These are phyloP conservation scores for Dermochelys coriacea DNA, from an alignment of 2,797 vertebrate genomes.

Conservation along the genomic window DNA sequence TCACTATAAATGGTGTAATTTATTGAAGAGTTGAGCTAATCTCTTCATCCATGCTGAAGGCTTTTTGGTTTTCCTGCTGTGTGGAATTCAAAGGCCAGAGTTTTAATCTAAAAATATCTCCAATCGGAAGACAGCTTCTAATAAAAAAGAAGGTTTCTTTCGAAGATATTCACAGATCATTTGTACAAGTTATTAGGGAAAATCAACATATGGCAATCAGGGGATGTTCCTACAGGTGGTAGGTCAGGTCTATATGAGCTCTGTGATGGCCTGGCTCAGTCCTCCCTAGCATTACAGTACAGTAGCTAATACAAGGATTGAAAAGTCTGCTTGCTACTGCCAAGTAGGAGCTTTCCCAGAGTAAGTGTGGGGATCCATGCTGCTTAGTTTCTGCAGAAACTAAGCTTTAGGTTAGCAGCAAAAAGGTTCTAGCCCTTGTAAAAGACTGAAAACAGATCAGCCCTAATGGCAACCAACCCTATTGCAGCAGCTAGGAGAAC, in stretches of 20 bases:
- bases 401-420: background rate
- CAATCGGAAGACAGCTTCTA: background rate
- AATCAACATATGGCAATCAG: background rate
- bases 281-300: background rate
- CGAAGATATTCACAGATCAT: background rate
- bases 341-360: background rate
- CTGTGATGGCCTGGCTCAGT: background rate
- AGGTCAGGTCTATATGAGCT: background rate
- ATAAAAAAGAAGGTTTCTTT: background rate
- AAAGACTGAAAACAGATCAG: background rate
- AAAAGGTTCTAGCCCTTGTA: background rate
- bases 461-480: background rate
- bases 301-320: background rate
- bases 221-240: background rate
- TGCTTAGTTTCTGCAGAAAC: background rate
- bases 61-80: background rate
- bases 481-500: background rate
- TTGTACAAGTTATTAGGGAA: background rate
- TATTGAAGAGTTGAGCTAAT: constrained; percentile 5
- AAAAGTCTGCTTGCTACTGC: background rate
- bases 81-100: background rate
- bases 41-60: background rate
- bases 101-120: background rate
- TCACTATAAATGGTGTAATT: background rate
- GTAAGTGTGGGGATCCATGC: background rate